phyloP scores from a whole-genome alignment of 2,888 invertebrate species.

The Panopea generosa region DNA sequence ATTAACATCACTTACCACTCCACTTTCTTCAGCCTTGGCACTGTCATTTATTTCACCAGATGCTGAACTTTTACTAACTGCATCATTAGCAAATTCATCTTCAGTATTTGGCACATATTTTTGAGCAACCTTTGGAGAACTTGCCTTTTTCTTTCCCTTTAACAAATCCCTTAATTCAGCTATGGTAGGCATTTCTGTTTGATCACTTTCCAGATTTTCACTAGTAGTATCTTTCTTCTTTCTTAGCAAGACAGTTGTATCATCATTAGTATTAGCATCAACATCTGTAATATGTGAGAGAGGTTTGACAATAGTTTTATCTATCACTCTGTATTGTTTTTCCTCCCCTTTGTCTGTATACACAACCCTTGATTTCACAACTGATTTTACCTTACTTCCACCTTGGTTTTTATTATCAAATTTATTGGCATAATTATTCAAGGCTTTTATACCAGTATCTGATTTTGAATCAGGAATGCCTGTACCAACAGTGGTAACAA shows the following conservation, averaged over 20 bases:
- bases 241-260: neutral
- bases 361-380: constrained; percentile 18
- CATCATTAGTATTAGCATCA: neutral
- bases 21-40: neutral
- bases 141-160: neutral
- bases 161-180: neutral
- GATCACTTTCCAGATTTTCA: constrained; percentile 3
- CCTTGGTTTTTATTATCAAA: neutral
- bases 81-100: neutral
- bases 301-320: constrained; percentile 37
- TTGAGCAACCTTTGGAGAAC: neutral
- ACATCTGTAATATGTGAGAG: constrained; percentile 17
- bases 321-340: constrained; percentile 52
- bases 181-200: neutral
- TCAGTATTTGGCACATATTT: constrained; percentile 7
- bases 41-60: constrained; percentile 8
- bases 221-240: constrained; percentile 6
- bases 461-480: constrained; percentile 6
- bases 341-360: constrained; percentile 31
- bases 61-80: neutral
- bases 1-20: too few species aligned
- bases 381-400: constrained; percentile 25
- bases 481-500: too few species aligned
- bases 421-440: neutral
- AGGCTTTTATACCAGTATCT: neutral